phyloP scores from a whole-genome alignment of 1,140 invertebrate genomes.

The Panagrolaimus sp. region DNA sequence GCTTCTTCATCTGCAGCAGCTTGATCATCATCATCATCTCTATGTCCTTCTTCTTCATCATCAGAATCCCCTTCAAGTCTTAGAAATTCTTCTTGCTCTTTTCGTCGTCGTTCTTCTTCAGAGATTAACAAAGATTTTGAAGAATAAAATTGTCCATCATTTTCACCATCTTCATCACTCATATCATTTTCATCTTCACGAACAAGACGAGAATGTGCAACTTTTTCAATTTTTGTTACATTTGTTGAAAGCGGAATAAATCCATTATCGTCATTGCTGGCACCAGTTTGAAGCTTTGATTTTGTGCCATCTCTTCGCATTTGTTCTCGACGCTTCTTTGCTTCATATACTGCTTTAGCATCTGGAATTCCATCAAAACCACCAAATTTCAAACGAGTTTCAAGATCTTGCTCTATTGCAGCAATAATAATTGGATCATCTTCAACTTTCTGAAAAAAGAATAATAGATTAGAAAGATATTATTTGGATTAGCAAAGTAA shows the following conservation, averaged over 20 bases:
- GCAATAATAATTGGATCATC: not conserved
- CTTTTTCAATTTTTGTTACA: slow-evolving; percentile 20
- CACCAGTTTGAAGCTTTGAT: not conserved
- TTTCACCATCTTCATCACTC: slow-evolving; percentile 43
- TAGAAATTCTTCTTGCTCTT: slow-evolving; percentile 38
- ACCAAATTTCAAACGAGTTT: slow-evolving; percentile 27
- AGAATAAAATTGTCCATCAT: slow-evolving; percentile 27
- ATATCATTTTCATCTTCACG: slow-evolving; percentile 49
- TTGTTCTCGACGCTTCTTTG: slow-evolving; percentile 38
- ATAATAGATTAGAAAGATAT: not conserved
- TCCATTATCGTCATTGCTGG: slow-evolving; percentile 8
- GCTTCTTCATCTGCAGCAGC: not conserved
- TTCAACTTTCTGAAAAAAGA: not conserved
- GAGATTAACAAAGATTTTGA: slow-evolving; percentile 34
- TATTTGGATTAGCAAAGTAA: not conserved
- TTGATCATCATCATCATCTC: not conserved
- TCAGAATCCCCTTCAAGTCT: slow-evolving; percentile 41
- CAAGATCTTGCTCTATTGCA: slow-evolving; percentile 21
- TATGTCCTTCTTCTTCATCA: slow-evolving; percentile 21
- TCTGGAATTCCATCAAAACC: slow-evolving; percentile 37
- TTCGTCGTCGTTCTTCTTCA: slow-evolving; percentile 40
- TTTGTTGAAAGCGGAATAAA: slow-evolving; percentile 44
- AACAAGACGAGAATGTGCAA: slow-evolving; percentile 33
- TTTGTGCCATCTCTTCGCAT: slow-evolving; percentile 30
- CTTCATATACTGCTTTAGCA: slow-evolving; percentile 48